Evolutionary conservation across 2,888 invertebrate genomes (phyloP), one percentile per base, ranked within the genome.

Genomic region (Chrysopilus asiliformis): DNA sequence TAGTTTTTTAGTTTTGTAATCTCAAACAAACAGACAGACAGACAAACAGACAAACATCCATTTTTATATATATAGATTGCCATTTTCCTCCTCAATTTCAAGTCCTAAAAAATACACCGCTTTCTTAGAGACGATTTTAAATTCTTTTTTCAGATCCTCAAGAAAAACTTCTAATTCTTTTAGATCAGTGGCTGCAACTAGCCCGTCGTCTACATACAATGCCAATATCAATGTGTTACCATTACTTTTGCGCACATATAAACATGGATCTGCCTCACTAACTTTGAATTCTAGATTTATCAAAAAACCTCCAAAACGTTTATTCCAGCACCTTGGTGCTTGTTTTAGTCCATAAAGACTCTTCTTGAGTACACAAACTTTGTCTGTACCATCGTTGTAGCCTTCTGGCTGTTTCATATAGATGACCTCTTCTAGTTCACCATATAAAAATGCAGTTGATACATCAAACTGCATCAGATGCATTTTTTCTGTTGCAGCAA

Each of bases 141-240:
- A 13, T 57, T 51, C 22, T 68, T 71, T 52, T 68, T 34, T 39
- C 27, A 38, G 27, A 13, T 42, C 38, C 6, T 32, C n/a, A 16
- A 39, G 24, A 35, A 45, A 45, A 15, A 3, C 34, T 16, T 31
- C 16, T 16, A 37, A 43, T 18, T 41, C 38, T 18, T 26, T 15
- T 27, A 4, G 7, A 39, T 42, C 27, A 4, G 41, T 40, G 19
- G 42, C 39, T 13, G 43, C 47, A n/a, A n/a, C n/a, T n/a, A n/a
- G n/a, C n/a, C n/a, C n/a, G n/a, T n/a, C n/a, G n/a, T n/a, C n/a
- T n/a, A n/a, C n/a, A n/a, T 22, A 22, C 7, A 22, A 22, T 8
- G 10, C 22, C 7, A 28, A 14, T 12, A 31, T 37, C 25, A 25
- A 27, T 17, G 27, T 24, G 16, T 16, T 41, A 12, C 38, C 35